Percentiles rank a stretch among this genome's conserved stretches.
phyloP scores from a whole-genome alignment of 2,113 vertebrate species.

The Thunnus thynnus region DNA sequence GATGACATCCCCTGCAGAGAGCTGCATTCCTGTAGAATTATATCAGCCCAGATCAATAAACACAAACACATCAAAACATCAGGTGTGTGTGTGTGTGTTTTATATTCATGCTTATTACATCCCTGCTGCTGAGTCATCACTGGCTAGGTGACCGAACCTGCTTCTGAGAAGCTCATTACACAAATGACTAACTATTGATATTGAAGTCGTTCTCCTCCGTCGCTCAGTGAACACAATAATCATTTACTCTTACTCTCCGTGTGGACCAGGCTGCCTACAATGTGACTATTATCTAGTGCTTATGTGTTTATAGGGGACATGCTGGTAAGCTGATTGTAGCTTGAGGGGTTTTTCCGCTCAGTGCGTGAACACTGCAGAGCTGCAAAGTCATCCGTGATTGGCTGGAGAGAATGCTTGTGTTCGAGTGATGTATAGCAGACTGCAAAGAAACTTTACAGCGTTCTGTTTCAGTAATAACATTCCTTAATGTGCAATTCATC shows the following conservation, averaged over 20 bases:
- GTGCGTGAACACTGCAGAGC: slow-evolving; percentile 24
- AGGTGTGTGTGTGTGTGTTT: slow-evolving; percentile 11
- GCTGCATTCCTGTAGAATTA: slow-evolving; percentile 38
- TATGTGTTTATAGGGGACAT: slow-evolving; percentile 35
- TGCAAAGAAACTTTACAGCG: slow-evolving; percentile 46
- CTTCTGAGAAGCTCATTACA: slow-evolving; percentile 66
- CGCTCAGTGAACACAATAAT: slow-evolving; percentile 43
- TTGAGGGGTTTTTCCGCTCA: slow-evolving; percentile 37
- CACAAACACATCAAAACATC: slow-evolving; percentile 35
- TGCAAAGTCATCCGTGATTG: slow-evolving; percentile 25
- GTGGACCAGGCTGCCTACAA: slow-evolving; percentile 5
- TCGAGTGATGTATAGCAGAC: slow-evolving; percentile 48
- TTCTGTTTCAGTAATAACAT: slow-evolving; percentile 58
- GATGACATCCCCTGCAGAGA: slow-evolving; percentile 34
- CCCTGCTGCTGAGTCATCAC: slow-evolving; percentile 49
- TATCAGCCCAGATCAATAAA: slow-evolving; percentile 64
- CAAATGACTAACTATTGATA: slow-evolving; percentile 56
- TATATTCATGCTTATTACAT: background rate
- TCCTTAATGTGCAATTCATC: slow-evolving; percentile 62
- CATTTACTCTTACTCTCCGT: slow-evolving; percentile 4
- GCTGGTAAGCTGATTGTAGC: slow-evolving; percentile 60
- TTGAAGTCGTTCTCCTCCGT: slow-evolving; percentile 28
- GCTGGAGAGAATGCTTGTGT: slow-evolving; percentile 26
- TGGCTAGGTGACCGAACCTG: slow-evolving; percentile 33
- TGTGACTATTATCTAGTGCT: slow-evolving; percentile 45